A percentile compares a stretch with the other conserved stretches of the same genome.
phyloP scores from a whole-genome alignment of 2,113 vertebrate species.

The Coptodon bakossiorum region DNA sequence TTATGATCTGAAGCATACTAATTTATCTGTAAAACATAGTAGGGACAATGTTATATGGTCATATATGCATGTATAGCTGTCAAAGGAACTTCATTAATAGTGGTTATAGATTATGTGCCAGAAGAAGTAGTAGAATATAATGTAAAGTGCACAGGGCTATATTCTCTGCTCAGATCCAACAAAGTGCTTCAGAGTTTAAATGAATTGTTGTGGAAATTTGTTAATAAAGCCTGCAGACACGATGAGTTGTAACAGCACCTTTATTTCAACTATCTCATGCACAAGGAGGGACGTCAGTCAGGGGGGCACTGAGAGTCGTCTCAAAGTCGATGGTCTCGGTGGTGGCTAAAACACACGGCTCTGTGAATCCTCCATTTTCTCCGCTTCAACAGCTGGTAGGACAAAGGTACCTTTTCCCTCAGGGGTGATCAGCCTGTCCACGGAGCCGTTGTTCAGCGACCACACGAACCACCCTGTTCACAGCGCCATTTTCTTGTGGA shows the following conservation, averaged over 20 bases:
- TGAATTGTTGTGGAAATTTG: not conserved
- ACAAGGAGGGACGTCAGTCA: not conserved
- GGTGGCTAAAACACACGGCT: not conserved
- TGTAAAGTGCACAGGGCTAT: not conserved
- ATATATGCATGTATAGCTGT: not conserved
- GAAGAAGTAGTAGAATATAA: not conserved
- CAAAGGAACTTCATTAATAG: not conserved
- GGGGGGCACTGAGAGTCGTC: not conserved
- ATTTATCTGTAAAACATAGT: not conserved
- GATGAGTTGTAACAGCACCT: not conserved
- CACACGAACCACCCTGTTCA: no score
- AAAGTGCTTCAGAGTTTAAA: not conserved
- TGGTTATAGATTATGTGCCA: not conserved
- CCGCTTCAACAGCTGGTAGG: not conserved
- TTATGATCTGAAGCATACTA: not conserved
- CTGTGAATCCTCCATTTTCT: not conserved
- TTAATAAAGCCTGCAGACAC: not conserved
- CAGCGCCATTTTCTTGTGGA: no score
- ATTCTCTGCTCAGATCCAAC: not conserved
- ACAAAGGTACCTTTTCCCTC: not conserved
- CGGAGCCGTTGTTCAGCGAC: accelerated
- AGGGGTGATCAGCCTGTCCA: not conserved
- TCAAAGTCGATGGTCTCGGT: not conserved
- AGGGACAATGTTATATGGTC: not conserved
- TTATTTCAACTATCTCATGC: not conserved